phyloP scores from a whole-genome alignment of 2,113 vertebrate genomes.

The Pavo muticus region DNA sequence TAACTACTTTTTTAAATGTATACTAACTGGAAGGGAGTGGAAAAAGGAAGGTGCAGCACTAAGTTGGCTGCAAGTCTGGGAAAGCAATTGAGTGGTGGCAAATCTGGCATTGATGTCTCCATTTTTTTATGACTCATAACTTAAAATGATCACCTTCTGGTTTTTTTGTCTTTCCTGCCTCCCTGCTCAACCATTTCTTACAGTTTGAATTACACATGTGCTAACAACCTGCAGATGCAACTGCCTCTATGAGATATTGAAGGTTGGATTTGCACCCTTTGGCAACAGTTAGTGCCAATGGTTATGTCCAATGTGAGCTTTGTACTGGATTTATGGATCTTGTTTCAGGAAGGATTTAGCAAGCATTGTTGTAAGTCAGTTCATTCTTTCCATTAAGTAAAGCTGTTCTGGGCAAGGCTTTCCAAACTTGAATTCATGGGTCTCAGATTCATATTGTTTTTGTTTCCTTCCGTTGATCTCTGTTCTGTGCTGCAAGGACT shows the following conservation, averaged over 20 bases:
- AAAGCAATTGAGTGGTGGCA: not conserved
- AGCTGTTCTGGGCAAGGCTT: not conserved
- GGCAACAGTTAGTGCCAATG: not conserved
- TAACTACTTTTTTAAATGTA: not conserved
- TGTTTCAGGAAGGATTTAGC: conserved; percentile 40
- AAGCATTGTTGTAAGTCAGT: conserved; percentile 15
- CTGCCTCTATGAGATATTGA: not conserved
- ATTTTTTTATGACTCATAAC: not conserved
- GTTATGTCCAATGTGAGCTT: not conserved
- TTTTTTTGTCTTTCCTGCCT: not conserved
- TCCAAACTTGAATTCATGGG: conserved; percentile 10
- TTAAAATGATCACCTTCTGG: not conserved
- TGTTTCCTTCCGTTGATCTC: conserved; percentile 67
- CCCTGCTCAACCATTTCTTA: not conserved
- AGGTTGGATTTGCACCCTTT: not conserved
- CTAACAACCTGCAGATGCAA: not conserved
- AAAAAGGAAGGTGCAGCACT: not conserved
- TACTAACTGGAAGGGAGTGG: not conserved
- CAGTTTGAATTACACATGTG: not conserved
- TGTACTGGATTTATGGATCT: not conserved
- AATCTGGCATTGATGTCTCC: not conserved
- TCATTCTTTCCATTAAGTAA: conserved; percentile 46
- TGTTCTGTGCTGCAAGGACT: not conserved
- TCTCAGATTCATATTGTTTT: conserved; percentile 37
- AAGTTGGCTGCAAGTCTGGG: not conserved